Evolutionary conservation across 2,113 vertebrate genomes (phyloP).

Genomic region (Anolis carolinensis): DNA sequence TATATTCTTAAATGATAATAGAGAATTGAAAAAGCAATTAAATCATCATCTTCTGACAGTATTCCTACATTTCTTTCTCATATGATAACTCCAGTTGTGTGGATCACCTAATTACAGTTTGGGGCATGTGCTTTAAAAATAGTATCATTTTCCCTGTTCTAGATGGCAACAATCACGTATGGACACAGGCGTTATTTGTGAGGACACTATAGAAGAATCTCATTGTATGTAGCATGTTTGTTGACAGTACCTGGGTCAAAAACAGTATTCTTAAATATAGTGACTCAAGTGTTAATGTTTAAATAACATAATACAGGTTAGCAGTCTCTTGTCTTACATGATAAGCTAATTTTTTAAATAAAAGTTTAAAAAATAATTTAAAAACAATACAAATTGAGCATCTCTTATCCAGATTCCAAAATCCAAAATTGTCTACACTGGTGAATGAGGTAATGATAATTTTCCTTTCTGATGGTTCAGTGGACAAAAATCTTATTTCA

Average conservation of each 20-base stretch:
- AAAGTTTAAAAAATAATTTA: no score
- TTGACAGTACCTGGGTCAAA: background rate
- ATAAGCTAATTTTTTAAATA: no score
- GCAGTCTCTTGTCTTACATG: no score
- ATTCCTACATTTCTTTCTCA: background rate
- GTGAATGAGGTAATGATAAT: no score
- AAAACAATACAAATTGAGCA: no score
- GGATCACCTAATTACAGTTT: conserved; percentile 8
- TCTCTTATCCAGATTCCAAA: no score
- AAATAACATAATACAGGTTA: background rate
- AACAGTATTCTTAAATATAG: no score
- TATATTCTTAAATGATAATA: background rate
- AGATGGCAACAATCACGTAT: background rate
- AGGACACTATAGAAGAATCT: background rate
- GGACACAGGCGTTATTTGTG: background rate
- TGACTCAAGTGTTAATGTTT: conserved; percentile 3
- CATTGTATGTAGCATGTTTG: background rate
- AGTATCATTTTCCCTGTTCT: background rate
- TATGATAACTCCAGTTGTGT: conserved; percentile 25
- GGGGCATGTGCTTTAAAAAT: background rate
- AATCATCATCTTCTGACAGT: background rate
- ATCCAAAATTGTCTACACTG: no score
- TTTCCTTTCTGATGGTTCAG: no score
- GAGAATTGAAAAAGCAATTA: background rate
- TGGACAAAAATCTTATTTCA: no score